phyloP scores from a whole-genome alignment of 2,797 vertebrate species.

The Podarcis siculus region DNA sequence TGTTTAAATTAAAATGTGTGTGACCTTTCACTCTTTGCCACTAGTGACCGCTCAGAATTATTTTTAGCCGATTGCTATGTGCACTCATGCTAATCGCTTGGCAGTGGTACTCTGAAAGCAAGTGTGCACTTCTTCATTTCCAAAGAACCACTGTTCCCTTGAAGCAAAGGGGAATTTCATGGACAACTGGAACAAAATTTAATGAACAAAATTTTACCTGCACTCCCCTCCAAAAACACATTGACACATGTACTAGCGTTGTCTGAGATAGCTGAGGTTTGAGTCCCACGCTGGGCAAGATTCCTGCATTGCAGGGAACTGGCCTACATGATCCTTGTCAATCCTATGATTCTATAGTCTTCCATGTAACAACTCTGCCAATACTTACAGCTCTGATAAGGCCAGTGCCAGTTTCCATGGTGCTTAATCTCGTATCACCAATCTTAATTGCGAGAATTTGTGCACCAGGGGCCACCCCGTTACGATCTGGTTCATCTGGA shows the following conservation, averaged over 20 bases:
- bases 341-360: too few relatives aligned
- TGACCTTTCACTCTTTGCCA: background rate
- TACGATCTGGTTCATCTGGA: slow-evolving; percentile 94
- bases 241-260: background rate
- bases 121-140: background rate
- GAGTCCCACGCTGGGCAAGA: too few relatives aligned
- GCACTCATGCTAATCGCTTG: background rate
- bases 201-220: background rate
- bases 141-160: background rate
- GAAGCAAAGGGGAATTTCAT: background rate
- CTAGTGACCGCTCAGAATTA: background rate
- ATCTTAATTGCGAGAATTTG: slow-evolving; percentile 97
- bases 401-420: slow-evolving; percentile 99
- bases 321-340: too few relatives aligned
- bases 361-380: background rate
- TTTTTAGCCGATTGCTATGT: background rate
- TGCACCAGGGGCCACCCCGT: slow-evolving; percentile 94
- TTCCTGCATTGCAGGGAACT: too few relatives aligned
- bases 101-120: slow-evolving; percentile 1
- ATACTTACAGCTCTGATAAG: slow-evolving; percentile 93
- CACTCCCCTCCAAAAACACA: background rate
- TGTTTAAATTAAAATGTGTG: background rate
- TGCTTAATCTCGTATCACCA: slow-evolving; percentile 96
- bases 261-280: too few relatives aligned
- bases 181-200: background rate